Evolutionary conservation across 2,113 vertebrate genomes (phyloP).

Genomic region (Lichenostomus cassidix): DNA sequence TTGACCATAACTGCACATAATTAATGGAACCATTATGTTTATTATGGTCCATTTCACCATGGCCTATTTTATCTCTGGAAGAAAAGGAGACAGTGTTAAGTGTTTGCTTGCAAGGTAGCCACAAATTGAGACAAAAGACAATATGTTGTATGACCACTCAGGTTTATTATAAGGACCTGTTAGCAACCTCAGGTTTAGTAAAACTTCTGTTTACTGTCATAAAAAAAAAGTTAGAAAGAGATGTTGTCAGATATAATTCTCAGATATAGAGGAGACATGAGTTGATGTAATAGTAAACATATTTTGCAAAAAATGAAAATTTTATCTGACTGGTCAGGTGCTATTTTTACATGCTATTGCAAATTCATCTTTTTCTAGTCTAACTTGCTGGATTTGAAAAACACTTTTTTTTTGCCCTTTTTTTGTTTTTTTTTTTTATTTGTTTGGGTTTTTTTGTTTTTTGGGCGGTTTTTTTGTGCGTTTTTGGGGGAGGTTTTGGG

Average conservation of each 20-base stretch:
- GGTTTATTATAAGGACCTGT: not conserved
- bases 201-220: not conserved
- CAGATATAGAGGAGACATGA: not conserved
- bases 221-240: not conserved
- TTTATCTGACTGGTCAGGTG: not conserved
- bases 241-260: not conserved
- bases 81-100: not conserved
- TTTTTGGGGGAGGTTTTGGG: not conserved
- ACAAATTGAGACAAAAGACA: not conserved
- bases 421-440: not conserved
- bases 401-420: not conserved
- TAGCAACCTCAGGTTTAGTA: not conserved
- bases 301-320: not conserved
- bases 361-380: not conserved
- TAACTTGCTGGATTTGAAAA: not conserved
- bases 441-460: no score
- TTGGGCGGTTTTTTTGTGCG: not conserved
- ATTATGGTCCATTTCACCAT: not conserved
- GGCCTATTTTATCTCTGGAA: not conserved
- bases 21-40: not conserved
- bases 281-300: not conserved
- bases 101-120: not conserved
- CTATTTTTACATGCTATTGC: not conserved
- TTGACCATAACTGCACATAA: not conserved
- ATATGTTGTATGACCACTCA: not conserved